Evolutionary conservation across 2,888 invertebrate species (phyloP), one percentile per base, ranked within the genome.

Genomic region (Cyclophora albipunctata): DNA sequence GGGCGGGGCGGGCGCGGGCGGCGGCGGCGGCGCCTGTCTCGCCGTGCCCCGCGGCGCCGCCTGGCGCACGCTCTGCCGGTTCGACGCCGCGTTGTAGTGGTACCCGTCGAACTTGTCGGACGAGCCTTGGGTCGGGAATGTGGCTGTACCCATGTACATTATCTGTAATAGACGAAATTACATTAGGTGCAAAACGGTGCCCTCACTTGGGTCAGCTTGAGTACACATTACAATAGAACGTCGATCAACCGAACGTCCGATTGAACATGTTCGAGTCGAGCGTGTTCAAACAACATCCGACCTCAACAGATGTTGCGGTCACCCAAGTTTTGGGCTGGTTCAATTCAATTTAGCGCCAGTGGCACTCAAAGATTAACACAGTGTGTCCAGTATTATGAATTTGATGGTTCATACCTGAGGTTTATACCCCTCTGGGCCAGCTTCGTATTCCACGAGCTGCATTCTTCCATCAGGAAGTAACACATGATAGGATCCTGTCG

Each of bases 401-500:
- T 20, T 20, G 20, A 2, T 20, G 20, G 20, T 20, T 20, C 20
- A 20, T 50, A 92, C 90, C 83, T 90, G 90, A 20, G 92, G 92
- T 49, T 90, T 87, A 73, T 90, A 92, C 5, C 92, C 92, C 47
- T 87, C 90, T 5, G 86, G 89, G 40, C 91, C 92, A 4, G 92
- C 92, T 51, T 91, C 89, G 64, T 92, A 92, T 61, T 91, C 91
- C 3, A 92, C 92, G 34, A 91, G 89, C 72, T 92, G 92, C 64
- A 90, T 91, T 50, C 92, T 84, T 2, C 92, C 92, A 57, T 92
- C 92, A 0, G 92, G 92, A 48, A 92, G 78, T 42, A 92, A 75
- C 41, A 92, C 92, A 71, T 91, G 91, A 75, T 92, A 93, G 42
- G 90, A 91, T 45, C 93, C 92, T 4, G 90, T 90, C 0, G 92